Percentiles rank a stretch among this genome's conserved stretches.
phyloP scores from a whole-genome alignment of 2,888 invertebrate species.

The Amaurobius ferox region DNA sequence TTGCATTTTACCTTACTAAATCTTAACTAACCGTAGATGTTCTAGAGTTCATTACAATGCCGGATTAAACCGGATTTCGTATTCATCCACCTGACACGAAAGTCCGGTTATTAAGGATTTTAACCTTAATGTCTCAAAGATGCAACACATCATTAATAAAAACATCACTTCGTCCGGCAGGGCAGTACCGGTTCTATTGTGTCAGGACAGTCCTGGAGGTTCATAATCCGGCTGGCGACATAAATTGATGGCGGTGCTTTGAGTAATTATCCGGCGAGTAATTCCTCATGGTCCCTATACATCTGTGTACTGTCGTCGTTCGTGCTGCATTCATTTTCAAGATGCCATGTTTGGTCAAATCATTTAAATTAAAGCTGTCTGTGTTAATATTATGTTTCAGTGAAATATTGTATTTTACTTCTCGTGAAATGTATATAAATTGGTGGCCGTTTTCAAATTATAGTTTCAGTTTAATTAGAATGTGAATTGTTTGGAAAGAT shows the following conservation, averaged over 20 bases:
- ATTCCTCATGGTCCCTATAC: slow-evolving; percentile 47
- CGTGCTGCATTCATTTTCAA: background rate
- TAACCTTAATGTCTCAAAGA: slow-evolving; percentile 2
- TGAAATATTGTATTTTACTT: too few species aligned
- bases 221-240: slow-evolving; percentile 52
- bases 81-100: background rate
- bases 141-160: slow-evolving; percentile 4
- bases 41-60: background rate
- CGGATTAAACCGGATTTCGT: background rate
- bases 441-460: too few species aligned
- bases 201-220: slow-evolving; percentile 28
- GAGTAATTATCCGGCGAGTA: slow-evolving; percentile 57
- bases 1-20: too few species aligned
- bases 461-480: too few species aligned
- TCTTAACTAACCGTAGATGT: background rate
- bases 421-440: too few species aligned
- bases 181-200: background rate
- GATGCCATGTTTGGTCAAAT: background rate
- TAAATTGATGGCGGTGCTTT: slow-evolving; percentile 59
- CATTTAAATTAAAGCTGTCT: too few species aligned
- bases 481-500: too few species aligned
- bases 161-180: slow-evolving; percentile 5
- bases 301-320: slow-evolving; percentile 39
- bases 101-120: slow-evolving; percentile 48
- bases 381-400: too few species aligned